These are phyloP conservation scores for Stenopsyche tienmushanensis DNA, from an alignment of 1,140 invertebrate genomes.

Conservation along the genomic window DNA sequence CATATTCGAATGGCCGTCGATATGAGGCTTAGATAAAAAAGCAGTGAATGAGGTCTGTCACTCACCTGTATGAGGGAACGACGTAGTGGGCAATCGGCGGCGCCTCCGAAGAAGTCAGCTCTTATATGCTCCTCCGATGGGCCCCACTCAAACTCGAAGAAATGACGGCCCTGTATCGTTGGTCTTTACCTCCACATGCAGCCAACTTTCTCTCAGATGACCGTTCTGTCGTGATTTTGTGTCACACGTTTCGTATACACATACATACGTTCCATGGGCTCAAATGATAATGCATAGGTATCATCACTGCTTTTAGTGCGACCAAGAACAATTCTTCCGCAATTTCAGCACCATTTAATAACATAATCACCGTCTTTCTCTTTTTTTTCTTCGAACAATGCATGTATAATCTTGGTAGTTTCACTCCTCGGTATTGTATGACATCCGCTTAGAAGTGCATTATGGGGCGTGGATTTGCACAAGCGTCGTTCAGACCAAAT, in stretches of 20 bases:
- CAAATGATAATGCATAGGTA: not conserved
- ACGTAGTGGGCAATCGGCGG: conserved; percentile 12
- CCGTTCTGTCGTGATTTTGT: not conserved
- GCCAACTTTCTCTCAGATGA: conserved; percentile 31
- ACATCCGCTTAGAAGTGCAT: too few relatives aligned
- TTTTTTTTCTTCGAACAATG: not conserved
- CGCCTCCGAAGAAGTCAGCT: not conserved
- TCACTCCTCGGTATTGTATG: too few relatives aligned
- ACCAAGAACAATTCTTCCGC: not conserved
- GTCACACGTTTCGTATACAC: too few relatives aligned
- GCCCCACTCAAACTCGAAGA: conserved; percentile 25
- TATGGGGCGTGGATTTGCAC: too few relatives aligned
- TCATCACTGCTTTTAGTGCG: not conserved
- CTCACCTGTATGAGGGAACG: conserved; percentile 21
- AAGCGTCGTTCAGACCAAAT: too few relatives aligned
- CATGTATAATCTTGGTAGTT: too few relatives aligned
- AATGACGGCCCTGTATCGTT: conserved; percentile 16
- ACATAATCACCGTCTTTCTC: not conserved
- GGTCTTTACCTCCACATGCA: not conserved
- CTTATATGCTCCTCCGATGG: conserved; percentile 20
- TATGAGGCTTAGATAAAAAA: too few relatives aligned
- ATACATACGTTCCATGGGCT: too few relatives aligned
- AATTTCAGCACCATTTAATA: not conserved
- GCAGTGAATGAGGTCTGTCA: too few relatives aligned
- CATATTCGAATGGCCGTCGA: too few relatives aligned